Evolutionary conservation across 2,888 invertebrate genomes (phyloP).

Genomic region (Rhorus exstirpatorius): DNA sequence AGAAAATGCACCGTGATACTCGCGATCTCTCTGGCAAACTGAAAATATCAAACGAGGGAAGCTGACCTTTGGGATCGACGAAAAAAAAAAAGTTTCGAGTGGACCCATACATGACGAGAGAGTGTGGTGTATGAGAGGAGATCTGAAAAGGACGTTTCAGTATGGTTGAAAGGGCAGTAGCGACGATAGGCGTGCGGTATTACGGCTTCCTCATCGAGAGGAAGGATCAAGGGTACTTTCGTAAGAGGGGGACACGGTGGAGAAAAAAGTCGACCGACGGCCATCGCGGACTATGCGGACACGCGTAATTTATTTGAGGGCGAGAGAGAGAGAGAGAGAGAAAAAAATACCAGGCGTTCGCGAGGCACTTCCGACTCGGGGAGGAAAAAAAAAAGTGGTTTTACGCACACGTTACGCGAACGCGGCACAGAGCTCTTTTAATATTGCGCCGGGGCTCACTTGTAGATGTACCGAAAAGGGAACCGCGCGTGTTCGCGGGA

Average conservation of each 20-base stretch:
- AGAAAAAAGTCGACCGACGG: slow-evolving; percentile 36
- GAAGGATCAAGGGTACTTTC: slow-evolving; percentile 18
- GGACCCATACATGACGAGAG: neutral
- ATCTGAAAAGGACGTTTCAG: neutral
- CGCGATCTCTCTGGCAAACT: neutral
- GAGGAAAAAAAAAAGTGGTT: slow-evolving; percentile 68
- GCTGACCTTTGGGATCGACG: slow-evolving; percentile 4
- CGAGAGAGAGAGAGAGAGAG: slow-evolving; percentile 13
- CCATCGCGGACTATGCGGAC: slow-evolving; percentile 27
- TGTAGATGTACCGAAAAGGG: no score
- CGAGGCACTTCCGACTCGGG: slow-evolving; percentile 67
- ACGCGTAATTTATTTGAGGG: slow-evolving; percentile 65
- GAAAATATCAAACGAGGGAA: slow-evolving; percentile 18
- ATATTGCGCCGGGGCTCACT: slow-evolving; percentile 48
- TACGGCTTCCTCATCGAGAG: slow-evolving; percentile 3
- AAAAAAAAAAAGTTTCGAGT: neutral
- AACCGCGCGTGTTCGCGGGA: slow-evolving; percentile 60
- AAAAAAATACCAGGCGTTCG: slow-evolving; percentile 57
- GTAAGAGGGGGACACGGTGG: slow-evolving; percentile 6
- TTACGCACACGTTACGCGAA: slow-evolving; percentile 70
- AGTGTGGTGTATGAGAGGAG: neutral
- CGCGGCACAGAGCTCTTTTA: slow-evolving; percentile 37
- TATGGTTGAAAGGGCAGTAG: neutral
- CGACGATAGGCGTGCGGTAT: neutral
- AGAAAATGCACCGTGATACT: no score